Conservation (phyloP, 2,888 invertebrate genomes). For the Hesperia comma region DNA sequence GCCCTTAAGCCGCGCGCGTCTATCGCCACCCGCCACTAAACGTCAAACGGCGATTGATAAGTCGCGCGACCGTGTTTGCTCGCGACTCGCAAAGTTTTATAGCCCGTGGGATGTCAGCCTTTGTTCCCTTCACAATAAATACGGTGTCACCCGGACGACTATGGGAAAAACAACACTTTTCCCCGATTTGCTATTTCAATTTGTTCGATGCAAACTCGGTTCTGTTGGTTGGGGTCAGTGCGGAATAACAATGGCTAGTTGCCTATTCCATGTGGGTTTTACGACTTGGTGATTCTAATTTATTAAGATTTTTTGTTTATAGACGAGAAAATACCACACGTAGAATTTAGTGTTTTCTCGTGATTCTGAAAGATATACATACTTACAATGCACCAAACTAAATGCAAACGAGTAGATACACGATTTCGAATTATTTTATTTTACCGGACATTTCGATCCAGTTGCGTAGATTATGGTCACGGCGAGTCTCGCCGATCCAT, state of each 20-base stretch:
- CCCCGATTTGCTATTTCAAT: slow-evolving; percentile 46
- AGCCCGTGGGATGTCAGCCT: slow-evolving; percentile 65
- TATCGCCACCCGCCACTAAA: slow-evolving; percentile 63
- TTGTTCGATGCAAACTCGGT: slow-evolving; percentile 10
- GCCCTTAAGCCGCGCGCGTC: slow-evolving; percentile 57
- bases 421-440: too few relatives aligned
- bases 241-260: neutral
- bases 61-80: slow-evolving; percentile 67
- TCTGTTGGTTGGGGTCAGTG: neutral
- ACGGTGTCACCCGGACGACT: slow-evolving; percentile 48
- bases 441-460: too few relatives aligned
- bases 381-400: too few relatives aligned
- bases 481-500: too few relatives aligned
- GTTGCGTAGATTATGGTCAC: too few relatives aligned
- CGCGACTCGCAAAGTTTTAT: slow-evolving; percentile 51
- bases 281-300: slow-evolving; percentile 1
- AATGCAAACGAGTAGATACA: too few relatives aligned
- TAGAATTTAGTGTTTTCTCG: too few relatives aligned
- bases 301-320: neutral
- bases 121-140: slow-evolving; percentile 55
- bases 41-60: slow-evolving; percentile 75
- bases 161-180: slow-evolving; percentile 70
- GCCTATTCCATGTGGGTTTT: neutral
- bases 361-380: too few relatives aligned
- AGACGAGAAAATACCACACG: too few relatives aligned